A percentile compares a stretch with the other conserved stretches of the same genome.
These are phyloP conservation scores for Epizoanthus ramosus DNA, from an alignment of 92 coral and sea anemone species.

Conservation along the genomic window DNA sequence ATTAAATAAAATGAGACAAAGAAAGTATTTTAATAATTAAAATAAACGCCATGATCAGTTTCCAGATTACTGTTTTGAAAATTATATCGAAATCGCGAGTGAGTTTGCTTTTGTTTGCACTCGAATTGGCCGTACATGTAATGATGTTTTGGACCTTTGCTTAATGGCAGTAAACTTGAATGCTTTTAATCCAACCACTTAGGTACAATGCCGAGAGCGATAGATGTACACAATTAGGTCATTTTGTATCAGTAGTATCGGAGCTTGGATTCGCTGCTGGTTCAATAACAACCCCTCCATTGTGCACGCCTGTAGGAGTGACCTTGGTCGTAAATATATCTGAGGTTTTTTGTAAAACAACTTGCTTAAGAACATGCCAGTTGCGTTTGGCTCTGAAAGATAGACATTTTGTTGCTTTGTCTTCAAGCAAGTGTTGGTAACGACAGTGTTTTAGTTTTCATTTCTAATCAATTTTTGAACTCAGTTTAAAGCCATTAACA, in stretches of 20 bases:
- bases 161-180: background rate
- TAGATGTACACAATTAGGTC: background rate
- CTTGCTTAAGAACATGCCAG: too few species aligned
- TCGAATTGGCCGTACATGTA: background rate
- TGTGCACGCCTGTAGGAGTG: too few species aligned
- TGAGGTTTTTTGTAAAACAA: too few species aligned
- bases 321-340: too few species aligned
- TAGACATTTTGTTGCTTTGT: too few species aligned
- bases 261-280: background rate
- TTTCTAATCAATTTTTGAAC: too few species aligned
- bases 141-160: background rate
- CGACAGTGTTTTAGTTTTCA: too few species aligned
- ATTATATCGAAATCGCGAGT: background rate
- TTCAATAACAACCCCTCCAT: too few species aligned
- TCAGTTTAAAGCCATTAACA: too few species aligned
- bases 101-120: background rate
- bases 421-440: too few species aligned
- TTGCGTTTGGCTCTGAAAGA: too few species aligned
- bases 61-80: background rate
- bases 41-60: background rate
- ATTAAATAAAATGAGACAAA: constrained; percentile 13
- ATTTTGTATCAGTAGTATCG: background rate
- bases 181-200: background rate
- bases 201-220: background rate
- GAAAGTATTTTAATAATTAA: constrained; percentile 24